Evolutionary conservation across 2,797 vertebrate genomes (phyloP), one percentile per base, ranked within the genome.

Genomic region (Rhinophrynus dorsalis): DNA sequence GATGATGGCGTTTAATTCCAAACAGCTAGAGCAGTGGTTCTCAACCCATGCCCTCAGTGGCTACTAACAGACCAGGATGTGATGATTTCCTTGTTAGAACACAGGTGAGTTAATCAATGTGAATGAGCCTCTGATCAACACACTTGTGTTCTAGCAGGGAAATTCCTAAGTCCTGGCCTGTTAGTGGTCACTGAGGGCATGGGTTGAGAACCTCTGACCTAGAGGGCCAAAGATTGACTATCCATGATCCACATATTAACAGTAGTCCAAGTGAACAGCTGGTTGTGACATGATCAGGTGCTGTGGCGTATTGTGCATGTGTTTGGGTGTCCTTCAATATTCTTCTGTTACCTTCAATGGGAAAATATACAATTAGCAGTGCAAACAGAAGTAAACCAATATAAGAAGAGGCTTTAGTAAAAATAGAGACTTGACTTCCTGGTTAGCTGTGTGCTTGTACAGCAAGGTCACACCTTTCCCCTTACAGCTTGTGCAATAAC

Each of bases 351-450:
- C 23, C 15, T 47, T 9, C 18, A 44, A 68, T 68, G 67, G 67
- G 62, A 69, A 68, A 68, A 44, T 42, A 68, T 57, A 52, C 61
- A 44, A 54, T 59, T 5, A 24, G 56, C 32, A 9, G 13, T 11
- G 20, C 21, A 13, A 5, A 23, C 11, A 5, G 11, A 20, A 50
- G 23, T 30, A 40, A 62, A 55, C 13, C 30, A 44, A 17, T n/a
- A 12, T 13, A 18, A 45, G 13, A 52, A 54, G 32, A 26, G 9
- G 47, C 38, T 12, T 27, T 54, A 17, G 35, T 27, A 13, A 38
- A 55, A 32, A 42, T 18, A 52, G 47, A 48, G 9, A 20, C 56
- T 61, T 13, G 3, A 11, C 35, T 54, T 69, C 48, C 47, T 27
- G 56, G 7, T 24, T 5, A 9, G 9, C 18, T 2, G 7, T 29